Evolutionary conservation across 92 coral and sea anemone genomes (phyloP), one percentile per base, ranked within the genome.

Genomic region (Hydrozoanthus gracilis): DNA sequence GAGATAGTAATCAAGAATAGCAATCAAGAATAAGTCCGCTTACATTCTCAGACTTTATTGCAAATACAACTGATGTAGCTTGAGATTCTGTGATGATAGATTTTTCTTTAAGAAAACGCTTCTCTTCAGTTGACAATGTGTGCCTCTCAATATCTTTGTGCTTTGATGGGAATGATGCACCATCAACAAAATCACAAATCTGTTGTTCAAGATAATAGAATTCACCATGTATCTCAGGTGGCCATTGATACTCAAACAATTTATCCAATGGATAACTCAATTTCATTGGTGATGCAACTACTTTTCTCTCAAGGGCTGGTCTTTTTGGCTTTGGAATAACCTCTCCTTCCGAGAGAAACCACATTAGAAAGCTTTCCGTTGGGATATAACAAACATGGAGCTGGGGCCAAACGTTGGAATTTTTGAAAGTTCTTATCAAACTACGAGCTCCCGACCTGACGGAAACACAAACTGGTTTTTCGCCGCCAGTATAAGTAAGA

Each of bases 231-330:
- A 83, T 84, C 48, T 97, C 99, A n/a, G 92, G 96, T 3, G 99
- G 99, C 99, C 99, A 97, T 70, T 93, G 94, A 86, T 93, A 97
- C 51, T 97, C 99, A 90, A 83, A 88, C 18, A 94, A 71, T 17
- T 72, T 91, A 45, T 94, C 93, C 51, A 91, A 82, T 18, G 87
- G 66, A 47, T 83, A 87, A 27, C 72, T 68, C 83, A 91, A 83
- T 51, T 75, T 91, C 51, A 83, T 87, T 20, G 89, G 83, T 17
- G 48, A 91, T 55, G 78, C 55, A 47, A 83, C 67, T 13, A 84
- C 75, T 50, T 86, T 91, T 76, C 89, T 84, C 48, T 91, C 84
- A 27, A 88, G 87, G 35, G 84, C 55, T 51, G 86, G 72, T 10
- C 66, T 49, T 56, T 79, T 86, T 58, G 78, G 67, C 72, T 89